phyloP scores from a whole-genome alignment of 2,888 invertebrate species.

The Octonoba sinensis region DNA sequence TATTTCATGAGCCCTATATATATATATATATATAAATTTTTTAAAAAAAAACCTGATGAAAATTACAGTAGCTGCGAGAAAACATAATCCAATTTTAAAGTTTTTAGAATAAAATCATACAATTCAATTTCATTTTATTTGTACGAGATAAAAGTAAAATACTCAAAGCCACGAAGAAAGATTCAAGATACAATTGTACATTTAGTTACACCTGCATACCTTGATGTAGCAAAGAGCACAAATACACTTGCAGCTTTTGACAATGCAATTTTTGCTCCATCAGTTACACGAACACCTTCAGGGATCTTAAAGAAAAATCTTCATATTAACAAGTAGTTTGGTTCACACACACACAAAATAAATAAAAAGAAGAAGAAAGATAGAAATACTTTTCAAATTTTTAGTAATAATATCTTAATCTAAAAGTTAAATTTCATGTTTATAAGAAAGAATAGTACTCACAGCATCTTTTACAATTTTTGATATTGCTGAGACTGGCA shows the following conservation, averaged over 20 bases:
- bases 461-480: constrained; percentile 72
- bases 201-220: constrained; percentile 10
- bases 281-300: constrained; percentile 72
- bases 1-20: too few relatives aligned
- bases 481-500: constrained; percentile 72
- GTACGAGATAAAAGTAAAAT: too few relatives aligned
- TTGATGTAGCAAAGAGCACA: constrained; percentile 73
- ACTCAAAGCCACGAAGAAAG: too few relatives aligned
- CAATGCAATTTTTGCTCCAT: constrained; percentile 73
- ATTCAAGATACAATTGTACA: too few relatives aligned
- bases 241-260: constrained; percentile 74
- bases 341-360: too few relatives aligned
- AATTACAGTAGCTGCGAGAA: too few relatives aligned
- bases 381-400: background rate
- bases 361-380: background rate
- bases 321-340: background rate
- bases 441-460: constrained; percentile 13
- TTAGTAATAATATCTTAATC: constrained; percentile 65
- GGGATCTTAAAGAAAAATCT: constrained; percentile 69
- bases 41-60: too few relatives aligned
- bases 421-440: constrained; percentile 66
- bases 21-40: too few relatives aligned
- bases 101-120: background rate
- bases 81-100: too few relatives aligned
- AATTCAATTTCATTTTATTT: background rate